A percentile compares a stretch with the other conserved stretches of the same genome.
phyloP scores from a whole-genome alignment of 2,888 invertebrate genomes.

The Euzophera pinguis region DNA sequence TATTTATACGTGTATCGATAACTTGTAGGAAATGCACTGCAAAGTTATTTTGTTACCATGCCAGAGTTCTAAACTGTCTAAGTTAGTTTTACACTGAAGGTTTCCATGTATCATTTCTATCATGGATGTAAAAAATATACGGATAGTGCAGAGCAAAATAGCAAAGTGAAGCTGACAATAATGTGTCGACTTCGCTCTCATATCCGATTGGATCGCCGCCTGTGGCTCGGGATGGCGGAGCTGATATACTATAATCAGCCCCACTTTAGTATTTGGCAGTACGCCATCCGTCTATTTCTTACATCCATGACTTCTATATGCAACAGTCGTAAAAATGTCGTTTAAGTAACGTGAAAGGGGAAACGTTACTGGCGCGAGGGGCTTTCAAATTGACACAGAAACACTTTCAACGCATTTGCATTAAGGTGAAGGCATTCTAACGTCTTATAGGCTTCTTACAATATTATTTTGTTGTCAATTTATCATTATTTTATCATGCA shows the following conservation, averaged over 20 bases:
- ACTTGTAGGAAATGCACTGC: constrained; percentile 45
- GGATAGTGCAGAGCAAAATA: no score
- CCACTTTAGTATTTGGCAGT: no score
- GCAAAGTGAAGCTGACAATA: no score
- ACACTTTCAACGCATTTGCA: constrained; percentile 14
- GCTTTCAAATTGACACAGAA: constrained; percentile 16
- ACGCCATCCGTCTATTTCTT: no score
- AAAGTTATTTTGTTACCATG: constrained; percentile 41
- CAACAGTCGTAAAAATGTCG: constrained; percentile 12
- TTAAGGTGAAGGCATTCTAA: constrained; percentile 8
- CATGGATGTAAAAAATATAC: no score
- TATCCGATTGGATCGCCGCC: no score
- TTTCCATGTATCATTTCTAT: no score
- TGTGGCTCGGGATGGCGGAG: no score
- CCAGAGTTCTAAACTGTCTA: constrained; percentile 43
- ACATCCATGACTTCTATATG: constrained; percentile 6
- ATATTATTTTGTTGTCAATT: background rate
- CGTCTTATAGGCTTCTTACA: background rate
- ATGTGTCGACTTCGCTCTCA: no score
- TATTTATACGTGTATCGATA: constrained; percentile 25
- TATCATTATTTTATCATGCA: no score
- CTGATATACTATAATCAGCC: no score
- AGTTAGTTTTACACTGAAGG: constrained; percentile 30
- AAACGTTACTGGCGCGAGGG: background rate
- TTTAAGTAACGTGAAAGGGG: constrained; percentile 11